Percentiles rank a stretch among this genome's conserved stretches.
These are phyloP conservation scores for Ylistrum balloti DNA, from an alignment of 1,140 invertebrate genomes.

Conservation along the genomic window DNA sequence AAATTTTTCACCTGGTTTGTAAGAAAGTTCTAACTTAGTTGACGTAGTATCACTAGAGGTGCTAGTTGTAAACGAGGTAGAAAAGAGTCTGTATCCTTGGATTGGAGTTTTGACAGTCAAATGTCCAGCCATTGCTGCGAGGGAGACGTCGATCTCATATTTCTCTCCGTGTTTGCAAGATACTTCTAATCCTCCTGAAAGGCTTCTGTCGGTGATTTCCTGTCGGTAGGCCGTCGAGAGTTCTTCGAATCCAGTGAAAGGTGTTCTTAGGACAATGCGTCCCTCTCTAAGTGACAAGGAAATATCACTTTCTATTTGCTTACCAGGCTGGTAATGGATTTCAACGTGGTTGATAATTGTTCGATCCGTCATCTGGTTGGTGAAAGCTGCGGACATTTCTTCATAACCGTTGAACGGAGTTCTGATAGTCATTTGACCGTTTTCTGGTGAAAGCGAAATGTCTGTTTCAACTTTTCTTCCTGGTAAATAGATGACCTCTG, in stretches of 20 bases:
- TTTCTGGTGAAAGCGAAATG: no score
- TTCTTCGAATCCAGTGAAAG: slow-evolving; percentile 48
- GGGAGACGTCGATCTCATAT: neutral
- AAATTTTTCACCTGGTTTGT: neutral
- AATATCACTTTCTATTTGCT: slow-evolving; percentile 40
- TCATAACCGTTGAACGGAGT: no score
- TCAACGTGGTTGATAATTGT: slow-evolving; percentile 40
- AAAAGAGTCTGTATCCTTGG: neutral
- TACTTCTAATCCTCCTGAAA: neutral
- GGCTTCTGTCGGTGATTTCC: neutral
- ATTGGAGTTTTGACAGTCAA: neutral
- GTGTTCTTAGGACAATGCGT: slow-evolving; percentile 58
- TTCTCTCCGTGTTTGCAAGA: neutral
- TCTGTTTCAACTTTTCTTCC: no score
- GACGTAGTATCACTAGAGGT: neutral
- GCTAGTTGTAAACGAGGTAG: slow-evolving; percentile 5
- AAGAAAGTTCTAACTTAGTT: neutral
- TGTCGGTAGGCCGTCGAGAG: neutral
- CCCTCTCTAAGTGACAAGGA: slow-evolving; percentile 46
- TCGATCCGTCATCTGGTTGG: neutral
- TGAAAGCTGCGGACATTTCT: neutral
- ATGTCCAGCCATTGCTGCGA: neutral
- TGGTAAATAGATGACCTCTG: no score
- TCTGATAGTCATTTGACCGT: no score
- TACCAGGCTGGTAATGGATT: slow-evolving; percentile 47